Conservation (phyloP, 1,140 invertebrate genomes). For the Hycleus phaleratus region DNA sequence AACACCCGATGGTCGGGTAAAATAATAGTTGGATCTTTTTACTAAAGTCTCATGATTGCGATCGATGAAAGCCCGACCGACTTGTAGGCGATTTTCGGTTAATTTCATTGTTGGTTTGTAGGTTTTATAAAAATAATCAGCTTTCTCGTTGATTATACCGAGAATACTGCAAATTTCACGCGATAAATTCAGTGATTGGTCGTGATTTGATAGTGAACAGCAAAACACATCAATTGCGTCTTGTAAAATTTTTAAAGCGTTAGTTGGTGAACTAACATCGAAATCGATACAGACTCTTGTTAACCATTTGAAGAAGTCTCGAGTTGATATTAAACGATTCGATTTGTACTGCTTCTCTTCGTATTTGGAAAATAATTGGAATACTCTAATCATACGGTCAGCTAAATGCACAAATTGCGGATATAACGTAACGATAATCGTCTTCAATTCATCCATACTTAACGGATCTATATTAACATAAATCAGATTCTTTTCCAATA, state of each 20-base stretch:
- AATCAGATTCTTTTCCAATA: slow-evolving; percentile 76
- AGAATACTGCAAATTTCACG: slow-evolving; percentile 70
- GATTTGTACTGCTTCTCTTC: slow-evolving; percentile 36
- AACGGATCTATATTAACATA: slow-evolving; percentile 76
- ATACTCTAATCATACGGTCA: slow-evolving; percentile 74
- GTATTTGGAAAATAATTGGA: slow-evolving; percentile 62
- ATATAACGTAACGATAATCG: slow-evolving; percentile 60
- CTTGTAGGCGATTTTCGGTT: slow-evolving; percentile 24
- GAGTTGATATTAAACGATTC: slow-evolving; percentile 63
- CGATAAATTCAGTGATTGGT: slow-evolving; percentile 57
- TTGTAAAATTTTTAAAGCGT: slow-evolving; percentile 71
- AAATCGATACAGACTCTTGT: slow-evolving; percentile 66
- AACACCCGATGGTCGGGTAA: slow-evolving; percentile 68
- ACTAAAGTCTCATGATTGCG: slow-evolving; percentile 37
- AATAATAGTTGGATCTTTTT: slow-evolving; percentile 61
- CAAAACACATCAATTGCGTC: slow-evolving; percentile 90
- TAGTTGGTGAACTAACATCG: slow-evolving; percentile 63
- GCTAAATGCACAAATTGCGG: slow-evolving; percentile 66
- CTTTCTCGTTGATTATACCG: slow-evolving; percentile 74
- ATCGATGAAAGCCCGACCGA: slow-evolving; percentile 27
- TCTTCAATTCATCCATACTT: slow-evolving; percentile 61
- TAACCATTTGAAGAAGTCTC: slow-evolving; percentile 93
- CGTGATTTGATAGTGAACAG: slow-evolving; percentile 59
- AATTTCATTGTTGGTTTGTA: slow-evolving; percentile 71
- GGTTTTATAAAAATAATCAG: slow-evolving; percentile 68